A percentile compares a stretch with the other conserved stretches of the same genome.
These are phyloP conservation scores for Cricetomys ansorgei DNA, from an alignment of 2,113 vertebrate species.

Conservation along the genomic window DNA sequence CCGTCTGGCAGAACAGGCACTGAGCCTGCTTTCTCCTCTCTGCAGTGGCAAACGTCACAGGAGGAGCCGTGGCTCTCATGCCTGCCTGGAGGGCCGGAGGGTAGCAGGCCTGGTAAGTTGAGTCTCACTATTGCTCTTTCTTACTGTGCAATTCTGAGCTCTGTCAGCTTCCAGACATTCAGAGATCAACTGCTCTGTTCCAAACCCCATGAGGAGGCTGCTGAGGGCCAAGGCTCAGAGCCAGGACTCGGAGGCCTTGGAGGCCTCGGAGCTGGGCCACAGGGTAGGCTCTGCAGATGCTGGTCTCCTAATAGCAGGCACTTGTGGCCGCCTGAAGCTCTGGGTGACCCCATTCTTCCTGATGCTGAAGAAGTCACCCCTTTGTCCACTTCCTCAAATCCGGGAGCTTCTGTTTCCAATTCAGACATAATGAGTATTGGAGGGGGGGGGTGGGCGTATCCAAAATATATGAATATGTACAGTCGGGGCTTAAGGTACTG, in stretches of 20 bases:
- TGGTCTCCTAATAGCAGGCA: conserved; percentile 84
- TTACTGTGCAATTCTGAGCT: conserved; percentile 76
- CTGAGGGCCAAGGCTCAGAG: conserved; percentile 44
- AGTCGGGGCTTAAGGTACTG: conserved; percentile 75
- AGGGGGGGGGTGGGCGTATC: background rate
- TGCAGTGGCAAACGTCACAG: conserved; percentile 44
- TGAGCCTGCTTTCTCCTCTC: background rate
- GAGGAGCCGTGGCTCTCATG: conserved; percentile 60
- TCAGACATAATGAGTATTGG: conserved; percentile 62
- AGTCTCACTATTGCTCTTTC: conserved; percentile 74
- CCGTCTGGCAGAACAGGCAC: background rate
- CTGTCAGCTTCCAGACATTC: conserved; percentile 69
- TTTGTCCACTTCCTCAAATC: conserved; percentile 63
- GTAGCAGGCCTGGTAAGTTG: conserved; percentile 46
- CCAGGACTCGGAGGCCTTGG: no score
- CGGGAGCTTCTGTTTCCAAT: conserved; percentile 77
- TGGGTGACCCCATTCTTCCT: conserved; percentile 64
- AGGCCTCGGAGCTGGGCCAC: conserved; percentile 66
- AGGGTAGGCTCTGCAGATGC: conserved; percentile 73
- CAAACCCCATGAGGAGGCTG: conserved; percentile 60
- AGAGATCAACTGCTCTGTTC: conserved; percentile 70
- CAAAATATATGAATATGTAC: conserved; percentile 69
- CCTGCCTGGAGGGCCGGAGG: conserved; percentile 13
- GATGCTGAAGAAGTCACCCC: conserved; percentile 73
- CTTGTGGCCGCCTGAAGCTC: conserved; percentile 87